Base-by-base conservation (phyloP, 2,888 invertebrate species). In the Ctenicera cuprea region DNA sequence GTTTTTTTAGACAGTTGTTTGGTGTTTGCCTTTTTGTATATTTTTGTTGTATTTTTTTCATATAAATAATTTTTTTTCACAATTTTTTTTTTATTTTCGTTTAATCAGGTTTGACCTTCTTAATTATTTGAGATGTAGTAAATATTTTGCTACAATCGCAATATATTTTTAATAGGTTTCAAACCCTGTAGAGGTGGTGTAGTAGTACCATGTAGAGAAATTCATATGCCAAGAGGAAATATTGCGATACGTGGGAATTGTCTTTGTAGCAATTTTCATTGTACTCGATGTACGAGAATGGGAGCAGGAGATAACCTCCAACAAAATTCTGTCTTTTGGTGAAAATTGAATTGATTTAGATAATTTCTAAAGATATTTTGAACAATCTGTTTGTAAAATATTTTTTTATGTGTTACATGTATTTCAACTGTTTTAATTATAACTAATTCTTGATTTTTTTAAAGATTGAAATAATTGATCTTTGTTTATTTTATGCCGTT, bases 281-380 rank as follows among this genome's bases (percentile, higher is more conserved):
- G 38, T 59, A 77, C 68, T 62, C 75, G 78, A 45, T 78, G 84
- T 80, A 81, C 85, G 81, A 85, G 59, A 30, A 59, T 86, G 82
- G 85, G 84, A 65, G 85, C 85, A 33, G 86, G 86, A 48, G 86
- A 86, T 78, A 84, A 83, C 65, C 82, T 83, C 76, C 82, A 82
- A 74, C 84, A 84, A 78, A 83, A 79, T 77, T 82, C 83, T 67
- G 84, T 85, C 79, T 85, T 77, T 73, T 79, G 77, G 79, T 80
- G 20, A 61, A 22, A 30, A 22, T 45, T 18, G 43, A 37, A 59
- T 48, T 45, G 20, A 16, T 33, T 52, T 30, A 54, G 33, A 12
- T 7, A 30, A 16, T 54, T 54, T 45, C 12, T 26, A 22, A 30
- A 50, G 38, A 30, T 43, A 66, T 64, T 72, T 59, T 66, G 14